Evolutionary conservation across 2,113 vertebrate genomes (phyloP), one percentile per base, ranked within the genome.

Genomic region (Marmota flaviventris): DNA sequence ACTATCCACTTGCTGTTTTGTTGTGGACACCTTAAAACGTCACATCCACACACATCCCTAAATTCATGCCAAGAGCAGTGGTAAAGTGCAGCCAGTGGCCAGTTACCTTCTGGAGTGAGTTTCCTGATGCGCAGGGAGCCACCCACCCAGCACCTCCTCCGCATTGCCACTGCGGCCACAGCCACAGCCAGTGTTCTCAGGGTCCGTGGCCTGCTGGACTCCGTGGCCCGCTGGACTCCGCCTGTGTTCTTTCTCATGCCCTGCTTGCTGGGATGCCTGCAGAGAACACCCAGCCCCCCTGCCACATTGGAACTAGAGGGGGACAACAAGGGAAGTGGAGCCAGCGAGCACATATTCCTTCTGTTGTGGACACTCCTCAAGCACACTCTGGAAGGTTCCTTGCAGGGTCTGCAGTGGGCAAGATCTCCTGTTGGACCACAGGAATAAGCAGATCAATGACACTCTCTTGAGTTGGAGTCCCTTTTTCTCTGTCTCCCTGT

Each of bases 11-110:
- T 83, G 93, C 69, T 39, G 95, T 95, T 96, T 94, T 97, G 86
- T 89, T 95, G 65, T 95, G 96, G 88, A 56, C 95, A 96, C 89
- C 85, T 97, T 96, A 95, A 98, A 97, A 97, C 89, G 86, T 95
- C 91, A 95, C 75, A 95, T 91, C 95, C 95, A 95, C 85, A 96
- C 73, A 89, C 89, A 92, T 58, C 85, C 70, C 88, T 22, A 70
- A 65, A 78, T 84, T 92, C 58, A 76, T 18, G 20, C 58, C 42
- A 69, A 7, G 6, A 73, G 10, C 70, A 17, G 65, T 90, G 45
- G 85, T 29, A 70, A 70, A 72, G 5, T 34, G 9, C 27, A 53
- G 18, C 29, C 48, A 85, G 58, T 69, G 67, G 13, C 14, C 1
- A 8, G 0, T n/a, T 37, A 32, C 24, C 11, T 51, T 51, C 29